Base-by-base conservation (phyloP, 2,888 invertebrate genomes). In the Physocephala rufipes region DNA sequence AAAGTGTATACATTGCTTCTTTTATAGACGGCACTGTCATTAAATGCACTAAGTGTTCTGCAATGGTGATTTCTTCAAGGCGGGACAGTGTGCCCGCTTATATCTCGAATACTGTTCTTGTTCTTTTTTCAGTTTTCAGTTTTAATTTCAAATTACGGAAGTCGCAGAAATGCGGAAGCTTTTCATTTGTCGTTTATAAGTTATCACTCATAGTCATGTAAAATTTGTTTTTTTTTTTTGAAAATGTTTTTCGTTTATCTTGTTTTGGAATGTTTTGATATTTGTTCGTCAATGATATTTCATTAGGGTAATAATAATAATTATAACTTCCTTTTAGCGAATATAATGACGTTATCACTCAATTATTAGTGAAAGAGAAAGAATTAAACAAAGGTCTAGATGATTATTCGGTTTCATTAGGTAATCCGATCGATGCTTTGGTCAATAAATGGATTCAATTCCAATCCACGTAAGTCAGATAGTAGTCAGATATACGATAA, bases 381-480 rank as follows among this genome's bases (percentile, higher is more conserved):
- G 77, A 79, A 43, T 77, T 79, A 59, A 81, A 82, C 75, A 78
- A 82, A 45, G 78, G 79, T 69, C 76, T 86, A 28, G 79, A 81
- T 64, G 84, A 85, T 71, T 89, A 90, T 62, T 90, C 91, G 74
- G 89, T 90, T 21, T 87, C 93, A 55, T 87, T 91, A 73, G 91
- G 92, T 0, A 93, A 93, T 77, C 88, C 89, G n/a, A 85, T 93
- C 19, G 90, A 91, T 79, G 91, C 91, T 76, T 88, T 89, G 47
- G 89, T 93, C 0, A 89, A 90, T 70, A 88, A 88, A 71, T 89
- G 90, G 74, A 87, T 93, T 1, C 86, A 85, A 55, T 93, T 90
- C 77, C 87, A 81, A 28, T 74, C 81, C 49, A 71, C 77, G 86
- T 86, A 79, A 82, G 82, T 79, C 45, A 4, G n/a, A n/a, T n/a